Conservation (phyloP, 2,888 invertebrate species). For the Tupiocoris notatus region DNA sequence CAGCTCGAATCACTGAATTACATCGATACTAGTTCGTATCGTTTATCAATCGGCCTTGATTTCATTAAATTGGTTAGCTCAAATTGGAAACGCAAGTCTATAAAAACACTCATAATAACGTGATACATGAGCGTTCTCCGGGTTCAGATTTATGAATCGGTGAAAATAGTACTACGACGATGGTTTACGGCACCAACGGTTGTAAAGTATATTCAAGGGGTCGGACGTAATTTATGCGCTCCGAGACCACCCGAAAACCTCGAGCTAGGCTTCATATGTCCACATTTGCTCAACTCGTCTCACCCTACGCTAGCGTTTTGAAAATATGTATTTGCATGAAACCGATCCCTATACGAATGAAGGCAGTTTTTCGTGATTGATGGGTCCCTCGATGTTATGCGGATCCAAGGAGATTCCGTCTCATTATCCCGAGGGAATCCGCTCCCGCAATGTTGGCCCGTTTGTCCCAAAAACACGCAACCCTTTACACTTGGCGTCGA, state of each 20-base stretch:
- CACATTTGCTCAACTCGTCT: not conserved
- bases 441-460: not conserved
- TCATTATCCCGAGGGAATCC: constrained; percentile 1
- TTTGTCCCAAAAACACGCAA: not conserved
- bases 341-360: not conserved
- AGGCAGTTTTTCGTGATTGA: not conserved
- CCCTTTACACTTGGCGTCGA: not conserved
- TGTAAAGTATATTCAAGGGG: not conserved
- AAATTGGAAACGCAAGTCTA: no score
- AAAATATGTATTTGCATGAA: not conserved
- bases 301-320: not conserved
- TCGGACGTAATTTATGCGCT: not conserved
- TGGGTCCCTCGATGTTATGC: not conserved
- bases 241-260: not conserved
- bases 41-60: no score
- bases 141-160: not conserved
- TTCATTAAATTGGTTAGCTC: no score
- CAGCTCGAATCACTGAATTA: no score
- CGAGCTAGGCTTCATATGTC: not conserved
- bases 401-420: not conserved
- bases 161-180: not conserved
- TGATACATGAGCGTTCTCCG: no score
- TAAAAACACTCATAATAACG: no score
- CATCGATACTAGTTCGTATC: no score
- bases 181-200: not conserved